Evolutionary conservation across 2,797 vertebrate species (phyloP), one percentile per base, ranked within the genome.

Genomic region (Mastacembelus armatus): DNA sequence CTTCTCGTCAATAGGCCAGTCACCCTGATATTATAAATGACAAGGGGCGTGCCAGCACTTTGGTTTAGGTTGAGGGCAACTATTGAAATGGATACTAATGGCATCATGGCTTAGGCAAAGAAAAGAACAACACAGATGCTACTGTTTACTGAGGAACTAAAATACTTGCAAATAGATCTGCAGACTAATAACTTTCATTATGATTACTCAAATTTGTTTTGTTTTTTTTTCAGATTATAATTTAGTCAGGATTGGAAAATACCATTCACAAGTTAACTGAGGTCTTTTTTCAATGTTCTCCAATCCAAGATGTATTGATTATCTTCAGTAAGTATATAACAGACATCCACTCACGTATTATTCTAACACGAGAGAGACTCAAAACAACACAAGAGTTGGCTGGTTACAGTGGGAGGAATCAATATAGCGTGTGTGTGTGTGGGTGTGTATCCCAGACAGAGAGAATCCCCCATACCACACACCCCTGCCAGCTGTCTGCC

Each of bases 1-100:
- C 77, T 60, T 6, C 3, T 62, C 79, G 71, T 90, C 87, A 90
- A 91, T 88, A 78, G 86, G 76, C 85, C 84, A 89, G 86, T 90
- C 89, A 90, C 86, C 65, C 71, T 75, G 83, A 88, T 88, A 86
- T 87, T 89, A 88, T 89, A 85, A 90, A 88, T 87, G 89, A 84
- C 61, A 65, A 54, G 76, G 74, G 77, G 80, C 4, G 71, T 73
- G 78, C 80, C 83, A 84, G 66, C 59, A 35, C 74, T 66, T 66
- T 70, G 81, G 58, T 69, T 63, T 57, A 69, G 74, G 77, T 76
- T 57, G 49, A 85, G 71, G 74, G 67, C 36, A 8, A 67, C 54
- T 42, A 64, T 38, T 86, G 84, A 86, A 81, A 83, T 48, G 66
- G 84, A 87, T 68, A 81, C 75, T 77, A 78, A 76, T 64, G 47